phyloP scores from a whole-genome alignment of 2,113 vertebrate species.

The Dunckerocampus dactyliophorus region DNA sequence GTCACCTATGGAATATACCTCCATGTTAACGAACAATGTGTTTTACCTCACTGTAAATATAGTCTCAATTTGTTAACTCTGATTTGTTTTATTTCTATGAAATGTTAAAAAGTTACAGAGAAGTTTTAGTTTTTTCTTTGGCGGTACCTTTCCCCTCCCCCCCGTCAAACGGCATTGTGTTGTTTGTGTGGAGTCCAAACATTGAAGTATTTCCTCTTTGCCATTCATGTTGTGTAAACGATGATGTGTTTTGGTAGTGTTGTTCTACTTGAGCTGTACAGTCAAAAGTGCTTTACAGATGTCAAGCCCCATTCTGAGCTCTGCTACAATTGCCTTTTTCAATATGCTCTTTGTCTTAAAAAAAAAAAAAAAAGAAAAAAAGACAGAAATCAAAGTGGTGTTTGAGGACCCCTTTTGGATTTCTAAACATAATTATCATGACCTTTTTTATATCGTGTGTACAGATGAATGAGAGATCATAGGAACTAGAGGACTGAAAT shows the following conservation, averaged over 20 bases:
- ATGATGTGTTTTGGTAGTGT: constrained; percentile 47
- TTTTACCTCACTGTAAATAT: constrained; percentile 80
- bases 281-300: constrained; percentile 67
- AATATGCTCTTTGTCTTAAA: constrained; percentile 42
- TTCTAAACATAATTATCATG: constrained; percentile 64
- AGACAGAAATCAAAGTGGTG: constrained; percentile 14
- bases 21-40: constrained; percentile 76
- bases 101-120: constrained; percentile 61
- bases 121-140: constrained; percentile 48
- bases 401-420: constrained; percentile 37
- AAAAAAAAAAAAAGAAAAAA: constrained; percentile 12
- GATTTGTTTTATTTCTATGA: constrained; percentile 71
- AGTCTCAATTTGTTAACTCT: constrained; percentile 69
- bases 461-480: constrained; percentile 68
- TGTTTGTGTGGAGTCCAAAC: constrained; percentile 58
- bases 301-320: constrained; percentile 52
- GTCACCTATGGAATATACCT: constrained; percentile 74
- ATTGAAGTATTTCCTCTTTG: constrained; percentile 55
- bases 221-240: constrained; percentile 51
- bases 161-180: constrained; percentile 58
- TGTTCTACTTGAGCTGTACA: constrained; percentile 63
- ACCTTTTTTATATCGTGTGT: constrained; percentile 67
- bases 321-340: constrained; percentile 69
- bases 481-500: constrained; percentile 70
- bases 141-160: constrained; percentile 44